Evolutionary conservation across 30 jellyfish, hydroid and myxozoan genomes (phyloP).

Genomic region (Catostylus mosaicus): DNA sequence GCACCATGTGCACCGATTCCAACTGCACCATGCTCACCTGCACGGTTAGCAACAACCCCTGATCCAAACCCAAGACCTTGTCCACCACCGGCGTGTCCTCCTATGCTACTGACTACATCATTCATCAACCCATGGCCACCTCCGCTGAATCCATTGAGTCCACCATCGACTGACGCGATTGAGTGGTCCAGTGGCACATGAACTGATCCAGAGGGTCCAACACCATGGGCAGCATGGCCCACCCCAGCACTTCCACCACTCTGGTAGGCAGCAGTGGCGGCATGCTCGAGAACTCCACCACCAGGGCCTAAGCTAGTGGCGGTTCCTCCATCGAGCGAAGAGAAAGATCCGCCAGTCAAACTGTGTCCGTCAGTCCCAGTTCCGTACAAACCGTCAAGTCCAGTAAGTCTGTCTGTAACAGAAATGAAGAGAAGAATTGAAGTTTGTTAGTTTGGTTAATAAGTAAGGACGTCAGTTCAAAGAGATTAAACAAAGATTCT

Average conservation of each 20-base stretch:
- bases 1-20: conserved; percentile 27
- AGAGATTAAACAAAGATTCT: too few relatives aligned
- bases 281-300: conserved; percentile 57
- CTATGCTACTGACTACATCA: conserved; percentile 57
- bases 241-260: neutral
- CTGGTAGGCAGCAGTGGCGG: conserved; percentile 47
- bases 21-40: conserved; percentile 21
- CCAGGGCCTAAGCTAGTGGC: conserved; percentile 40
- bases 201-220: conserved; percentile 31
- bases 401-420: conserved; percentile 37
- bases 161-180: conserved; percentile 31
- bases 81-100: conserved; percentile 44
- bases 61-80: conserved; percentile 59
- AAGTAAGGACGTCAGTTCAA: too few relatives aligned
- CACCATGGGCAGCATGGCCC: conserved; percentile 5
- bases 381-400: conserved; percentile 60
- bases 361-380: conserved; percentile 54
- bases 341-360: conserved; percentile 9
- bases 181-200: conserved; percentile 40
- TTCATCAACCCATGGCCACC: conserved; percentile 37
- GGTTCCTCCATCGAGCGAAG: conserved; percentile 20
- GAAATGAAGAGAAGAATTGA: too few relatives aligned
- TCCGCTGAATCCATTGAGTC: conserved; percentile 19
- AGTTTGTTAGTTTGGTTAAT: too few relatives aligned
- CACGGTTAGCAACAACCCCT: conserved; percentile 38